phyloP scores from a whole-genome alignment of 2,797 vertebrate species.

The Sebastes diaconus region DNA sequence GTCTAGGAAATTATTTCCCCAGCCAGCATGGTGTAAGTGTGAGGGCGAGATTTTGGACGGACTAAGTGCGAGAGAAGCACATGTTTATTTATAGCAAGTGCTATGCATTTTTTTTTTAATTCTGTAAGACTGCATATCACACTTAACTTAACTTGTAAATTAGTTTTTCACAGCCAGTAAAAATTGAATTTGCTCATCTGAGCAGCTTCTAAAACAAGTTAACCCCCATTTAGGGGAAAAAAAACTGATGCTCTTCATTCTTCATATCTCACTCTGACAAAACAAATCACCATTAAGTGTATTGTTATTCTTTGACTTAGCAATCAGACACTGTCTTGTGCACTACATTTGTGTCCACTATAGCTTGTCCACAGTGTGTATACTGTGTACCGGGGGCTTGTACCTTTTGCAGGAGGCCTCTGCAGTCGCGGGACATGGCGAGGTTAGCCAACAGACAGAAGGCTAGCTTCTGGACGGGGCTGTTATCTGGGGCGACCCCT shows the following conservation, averaged over 20 bases:
- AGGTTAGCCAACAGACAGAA: constrained; percentile 92
- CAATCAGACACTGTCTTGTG: neutral
- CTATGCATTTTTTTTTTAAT: neutral
- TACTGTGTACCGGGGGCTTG: neutral
- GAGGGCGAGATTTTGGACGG: neutral
- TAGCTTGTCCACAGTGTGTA: neutral
- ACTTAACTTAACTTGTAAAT: neutral
- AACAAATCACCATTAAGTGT: neutral
- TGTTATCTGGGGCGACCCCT: constrained; percentile 82
- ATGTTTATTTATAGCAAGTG: neutral
- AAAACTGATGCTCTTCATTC: neutral
- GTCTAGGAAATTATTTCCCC: neutral
- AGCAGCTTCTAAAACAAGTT: neutral
- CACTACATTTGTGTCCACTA: neutral
- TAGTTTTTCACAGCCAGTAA: neutral
- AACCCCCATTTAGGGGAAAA: neutral
- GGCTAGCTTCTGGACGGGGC: constrained; percentile 82
- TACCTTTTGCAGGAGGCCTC: constrained; percentile 93
- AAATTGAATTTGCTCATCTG: neutral
- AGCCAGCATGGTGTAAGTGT: constrained; percentile 4
- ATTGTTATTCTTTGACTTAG: neutral
- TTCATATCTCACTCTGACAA: neutral
- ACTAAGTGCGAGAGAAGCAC: neutral
- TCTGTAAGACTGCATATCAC: neutral
- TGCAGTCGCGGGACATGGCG: constrained; percentile 90